Evolutionary conservation across 2,888 invertebrate species (phyloP).

Genomic region (Saturnia pavonia): DNA sequence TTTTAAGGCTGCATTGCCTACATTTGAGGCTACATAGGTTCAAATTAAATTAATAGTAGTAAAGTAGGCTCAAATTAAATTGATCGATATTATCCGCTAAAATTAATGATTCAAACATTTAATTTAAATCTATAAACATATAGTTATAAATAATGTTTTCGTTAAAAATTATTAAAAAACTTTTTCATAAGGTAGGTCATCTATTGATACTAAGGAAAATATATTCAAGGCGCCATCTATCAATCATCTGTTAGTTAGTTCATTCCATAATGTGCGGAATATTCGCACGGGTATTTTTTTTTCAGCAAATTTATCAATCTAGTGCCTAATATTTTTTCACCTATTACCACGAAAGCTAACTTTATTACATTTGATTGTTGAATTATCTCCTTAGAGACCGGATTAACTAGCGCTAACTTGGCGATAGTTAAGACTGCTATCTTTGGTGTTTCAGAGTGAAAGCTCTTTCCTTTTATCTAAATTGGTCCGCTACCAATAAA

Average conservation of each 20-base stretch:
- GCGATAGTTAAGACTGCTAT: slow-evolving; percentile 81
- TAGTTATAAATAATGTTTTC: too few species aligned
- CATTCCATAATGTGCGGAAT: too few species aligned
- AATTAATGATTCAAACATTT: too few species aligned
- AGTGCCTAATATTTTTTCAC: slow-evolving; percentile 77
- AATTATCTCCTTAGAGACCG: slow-evolving; percentile 75
- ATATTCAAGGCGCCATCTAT: too few species aligned
- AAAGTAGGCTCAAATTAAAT: not conserved
- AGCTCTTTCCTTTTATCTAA: slow-evolving; percentile 82
- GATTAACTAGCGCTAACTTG: slow-evolving; percentile 82
- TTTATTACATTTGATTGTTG: slow-evolving; percentile 79
- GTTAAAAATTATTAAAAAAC: too few species aligned
- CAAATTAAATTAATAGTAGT: not conserved
- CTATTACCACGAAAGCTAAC: slow-evolving; percentile 76
- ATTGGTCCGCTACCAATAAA: slow-evolving; percentile 82
- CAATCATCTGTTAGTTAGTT: too few species aligned
- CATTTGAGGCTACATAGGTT: not conserved
- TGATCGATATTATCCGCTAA: not conserved
- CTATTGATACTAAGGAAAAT: too few species aligned
- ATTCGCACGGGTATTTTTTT: not conserved
- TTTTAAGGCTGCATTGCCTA: not conserved
- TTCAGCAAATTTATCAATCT: not conserved
- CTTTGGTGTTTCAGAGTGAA: slow-evolving; percentile 79
- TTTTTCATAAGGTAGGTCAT: too few species aligned
- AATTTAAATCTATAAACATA: too few species aligned